Base-by-base conservation (phyloP, 2,888 invertebrate genomes). In the Barypeithes pellucidus region DNA sequence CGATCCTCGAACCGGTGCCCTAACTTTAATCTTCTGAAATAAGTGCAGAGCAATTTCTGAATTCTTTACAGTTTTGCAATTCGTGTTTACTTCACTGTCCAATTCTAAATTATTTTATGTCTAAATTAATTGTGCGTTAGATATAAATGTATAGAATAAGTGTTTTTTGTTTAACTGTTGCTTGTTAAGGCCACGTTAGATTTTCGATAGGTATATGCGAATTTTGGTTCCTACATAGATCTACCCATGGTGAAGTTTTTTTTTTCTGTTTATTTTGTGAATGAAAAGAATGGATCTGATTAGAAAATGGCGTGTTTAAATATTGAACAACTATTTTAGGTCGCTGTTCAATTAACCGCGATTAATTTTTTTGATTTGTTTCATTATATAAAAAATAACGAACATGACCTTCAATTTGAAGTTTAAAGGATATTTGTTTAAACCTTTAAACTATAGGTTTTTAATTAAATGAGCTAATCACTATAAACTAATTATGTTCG, bases 191-290 rank as follows among this genome's bases (percentile, higher is more conserved):
- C 11, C 18, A 54, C 14, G 14, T 29, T 54, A 33, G 12, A 8
- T 61, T 61, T 43, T 60, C 22, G 22, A 61, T 14, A 54, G 16
- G 24, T 20, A 8, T 41, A 39, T 14, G n/a, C 52, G 59, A 71
- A 71, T 60, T 50, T 71, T 65, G 66, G 71, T 71, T 71, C 71
- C 71, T 71, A 71, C 50, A 60, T 18, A 59, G 50, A 59, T 71
- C 65, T 65, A 65, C 45, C 14, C 33, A 22, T n/a, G 33, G 36
- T 67, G 41, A 18, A n/a, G n/a, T n/a, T n/a, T n/a, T n/a, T n/a
- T n/a, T n/a, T 18, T 36, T 22, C 11, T 52, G 39, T 50, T 52
- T 36, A 3, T n/a, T 8, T 33, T 52, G 33, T 20, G 8, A 39
- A 52, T 57, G 16, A 16, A 57, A 57, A 16, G 54, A n/a, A n/a